Evolutionary conservation across 92 coral and sea anemone species (phyloP).

Genomic region (Heteractis magnifica): DNA sequence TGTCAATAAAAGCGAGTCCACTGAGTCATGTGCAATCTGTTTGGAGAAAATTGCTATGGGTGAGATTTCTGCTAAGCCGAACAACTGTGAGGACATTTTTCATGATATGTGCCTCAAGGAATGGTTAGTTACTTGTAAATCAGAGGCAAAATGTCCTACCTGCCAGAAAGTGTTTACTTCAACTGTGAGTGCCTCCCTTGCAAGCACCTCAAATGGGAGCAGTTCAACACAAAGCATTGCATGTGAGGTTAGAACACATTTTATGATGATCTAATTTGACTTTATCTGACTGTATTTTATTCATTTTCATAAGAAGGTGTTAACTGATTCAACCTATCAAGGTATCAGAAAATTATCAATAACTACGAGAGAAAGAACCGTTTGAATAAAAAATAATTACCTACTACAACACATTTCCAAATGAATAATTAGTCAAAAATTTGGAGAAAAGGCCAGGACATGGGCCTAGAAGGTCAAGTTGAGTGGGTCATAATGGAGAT

Average conservation of each 20-base stretch:
- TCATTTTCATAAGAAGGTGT: too few species aligned
- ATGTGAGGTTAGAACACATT: slow-evolving; percentile 15
- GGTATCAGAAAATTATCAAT: too few species aligned
- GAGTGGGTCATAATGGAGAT: neutral
- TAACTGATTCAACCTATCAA: too few species aligned
- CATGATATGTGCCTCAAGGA: slow-evolving; percentile 14
- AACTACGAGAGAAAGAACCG: too few species aligned
- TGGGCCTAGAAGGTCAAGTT: neutral
- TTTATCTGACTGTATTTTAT: neutral
- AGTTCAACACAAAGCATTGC: slow-evolving; percentile 18
- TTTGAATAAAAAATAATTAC: too few species aligned
- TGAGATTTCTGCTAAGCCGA: slow-evolving; percentile 8
- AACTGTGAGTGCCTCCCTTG: slow-evolving; percentile 12
- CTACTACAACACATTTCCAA: too few species aligned
- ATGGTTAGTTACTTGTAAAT: slow-evolving; percentile 14
- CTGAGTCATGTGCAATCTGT: slow-evolving; percentile 18
- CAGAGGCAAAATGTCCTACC: slow-evolving; percentile 24
- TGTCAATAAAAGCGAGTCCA: slow-evolving; percentile 4
- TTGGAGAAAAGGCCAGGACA: too few species aligned
- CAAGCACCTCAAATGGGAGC: slow-evolving; percentile 19
- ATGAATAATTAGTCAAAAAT: too few species aligned
- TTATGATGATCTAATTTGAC: slow-evolving; percentile 3
- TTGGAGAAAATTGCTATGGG: slow-evolving; percentile 8
- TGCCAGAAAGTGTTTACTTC: slow-evolving; percentile 9
- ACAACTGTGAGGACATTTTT: slow-evolving; percentile 15